Evolutionary conservation across 37 sponge, comb jelly and placozoan species (phyloP), one percentile per base, ranked within the genome.

Genomic region (Crambe crambe): DNA sequence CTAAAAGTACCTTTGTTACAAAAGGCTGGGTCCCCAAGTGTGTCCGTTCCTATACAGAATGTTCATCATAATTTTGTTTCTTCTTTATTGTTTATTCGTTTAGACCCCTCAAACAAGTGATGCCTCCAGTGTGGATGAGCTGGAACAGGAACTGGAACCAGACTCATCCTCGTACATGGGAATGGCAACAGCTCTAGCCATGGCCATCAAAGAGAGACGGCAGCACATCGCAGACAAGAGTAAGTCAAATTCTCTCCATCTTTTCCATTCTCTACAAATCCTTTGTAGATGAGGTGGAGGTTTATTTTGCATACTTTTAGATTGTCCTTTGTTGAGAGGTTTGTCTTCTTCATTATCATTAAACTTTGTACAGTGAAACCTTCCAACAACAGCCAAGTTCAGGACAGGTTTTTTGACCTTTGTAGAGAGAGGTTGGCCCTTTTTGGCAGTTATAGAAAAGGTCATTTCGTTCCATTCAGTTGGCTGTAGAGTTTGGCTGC

Each of bases 161-260:
- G 40, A 47, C 51, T 47, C 51, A n/a, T 76, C 85, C 31, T 47
- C 79, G 4, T 78, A 85, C 70, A 79, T 80, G 42, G 87, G 81
- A 4, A 89, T 89, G 90, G 84, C 84, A 72, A 80, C 84, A 60
- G 85, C 80, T 37, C 76, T 89, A 29, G 64, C 41, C 1, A 69
- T 58, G 38, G 90, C 90, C 22, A 79, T 89, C 74, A 78, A 75
- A 35, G 47, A 84, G 25, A 37, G 90, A 56, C 43, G 89, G 43
- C 61, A 39, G 10, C 83, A 88, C 2, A 35, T 87, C 22, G 37
- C 84, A 22, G 76, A 76, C 21, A 56, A 76, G 57, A 29, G 77
- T 76, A 76, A 40, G 44, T 58, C 25, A 54, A 26, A 43, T 72
- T 35, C 9, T 37, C 23, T 12, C 39, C 9, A 12, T 37, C 17